Base-by-base conservation (phyloP, 2,888 invertebrate species). In the Drosophila tanythrix region DNA sequence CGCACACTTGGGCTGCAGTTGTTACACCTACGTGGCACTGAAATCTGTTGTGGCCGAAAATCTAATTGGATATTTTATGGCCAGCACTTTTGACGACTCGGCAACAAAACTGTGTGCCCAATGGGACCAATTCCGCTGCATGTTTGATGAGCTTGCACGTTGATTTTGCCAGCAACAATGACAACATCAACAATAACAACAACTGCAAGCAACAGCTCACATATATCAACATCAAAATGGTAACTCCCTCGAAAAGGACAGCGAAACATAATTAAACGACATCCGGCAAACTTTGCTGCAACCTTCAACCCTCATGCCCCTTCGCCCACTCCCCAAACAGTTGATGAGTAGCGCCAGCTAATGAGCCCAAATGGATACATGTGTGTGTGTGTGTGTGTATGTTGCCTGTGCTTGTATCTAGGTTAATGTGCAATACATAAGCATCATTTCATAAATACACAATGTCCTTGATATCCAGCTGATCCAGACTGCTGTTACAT, bases 31-130 rank as follows among this genome's bases (percentile, higher is more conserved):
- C 18, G 56, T 29, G 62, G 64, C 77, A 78, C 64, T 70, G 72
- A 73, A 83, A 84, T 79, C 70, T 76, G 81, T 56, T 68, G 74
- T 71, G 87, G 61, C 66, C 83, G 65, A 77, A 82, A 88, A 81
- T 82, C 88, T 90, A 90, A 87, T 87, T 90, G 87, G 90, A 88
- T 89, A 89, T 86, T 87, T 87, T 83, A 90, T 86, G 89, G 70
- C 77, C 89, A 84, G 73, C 75, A 82, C 76, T 82, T 89, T 85
- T 81, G 89, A 81, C 71, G 90, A 74, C 74, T 71, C 73, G 62
- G 43, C 59, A 62, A 65, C 67, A 67, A 64, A 71, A 69, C 60
- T 56, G 81, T 64, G 61, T 29, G 40, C 57, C 59, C 65, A 65
- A 52, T 65, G 87, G 89, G 88, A 88, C 79, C 89, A 73, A 88